These are phyloP conservation scores for Parauchenoglanis ngamensis DNA, from an alignment of 2,797 vertebrate genomes.

Conservation along the genomic window DNA sequence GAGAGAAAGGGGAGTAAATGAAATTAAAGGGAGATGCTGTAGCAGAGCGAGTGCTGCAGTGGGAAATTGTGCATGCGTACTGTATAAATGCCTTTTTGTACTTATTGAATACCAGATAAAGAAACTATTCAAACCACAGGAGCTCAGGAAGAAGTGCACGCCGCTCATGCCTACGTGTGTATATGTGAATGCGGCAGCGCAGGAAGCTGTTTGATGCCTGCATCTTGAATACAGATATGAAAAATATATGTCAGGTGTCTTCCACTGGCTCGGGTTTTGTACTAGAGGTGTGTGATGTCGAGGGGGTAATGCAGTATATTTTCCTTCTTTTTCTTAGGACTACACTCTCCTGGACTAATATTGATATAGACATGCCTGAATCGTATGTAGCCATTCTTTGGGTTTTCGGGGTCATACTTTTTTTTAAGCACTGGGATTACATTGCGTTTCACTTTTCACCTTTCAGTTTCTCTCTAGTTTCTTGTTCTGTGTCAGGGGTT, in stretches of 20 bases:
- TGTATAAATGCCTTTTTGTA: neutral
- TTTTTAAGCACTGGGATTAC: slow-evolving; percentile 6
- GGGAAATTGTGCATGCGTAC: neutral
- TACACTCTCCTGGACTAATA: neutral
- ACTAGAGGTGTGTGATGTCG: neutral
- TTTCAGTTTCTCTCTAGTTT: slow-evolving; percentile 8
- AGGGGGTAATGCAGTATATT: neutral
- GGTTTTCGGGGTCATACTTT: neutral
- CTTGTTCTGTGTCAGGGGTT: neutral
- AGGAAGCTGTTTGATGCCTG: neutral
- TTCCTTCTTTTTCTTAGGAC: neutral
- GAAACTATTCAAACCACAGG: neutral
- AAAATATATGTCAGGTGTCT: neutral
- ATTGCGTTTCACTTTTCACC: neutral
- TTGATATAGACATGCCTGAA: neutral
- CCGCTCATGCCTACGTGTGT: neutral
- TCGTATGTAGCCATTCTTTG: neutral
- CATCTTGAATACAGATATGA: neutral
- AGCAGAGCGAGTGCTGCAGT: slow-evolving; percentile 7
- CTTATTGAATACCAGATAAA: slow-evolving; percentile 6
- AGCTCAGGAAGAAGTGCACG: neutral
- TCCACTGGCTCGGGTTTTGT: neutral
- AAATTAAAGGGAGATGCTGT: slow-evolving; percentile 27
- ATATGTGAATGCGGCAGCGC: no score
- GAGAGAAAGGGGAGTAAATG: slow-evolving; percentile 9